Conservation (phyloP, 2,797 vertebrate species). For the Girardinus metallicus region DNA sequence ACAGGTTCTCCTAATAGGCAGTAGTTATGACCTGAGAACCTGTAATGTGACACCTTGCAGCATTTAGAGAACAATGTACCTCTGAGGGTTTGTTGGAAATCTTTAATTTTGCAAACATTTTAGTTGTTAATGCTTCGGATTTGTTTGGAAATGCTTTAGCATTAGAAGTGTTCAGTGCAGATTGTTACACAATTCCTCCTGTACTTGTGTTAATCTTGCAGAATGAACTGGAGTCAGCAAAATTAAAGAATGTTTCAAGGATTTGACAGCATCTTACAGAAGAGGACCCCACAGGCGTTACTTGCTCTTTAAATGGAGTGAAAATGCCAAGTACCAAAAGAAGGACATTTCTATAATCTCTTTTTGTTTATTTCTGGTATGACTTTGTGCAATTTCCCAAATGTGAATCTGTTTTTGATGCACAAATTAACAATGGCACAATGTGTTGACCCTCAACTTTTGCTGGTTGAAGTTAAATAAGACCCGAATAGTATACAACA, state of each 20-base stretch:
- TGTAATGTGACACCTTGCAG: slow-evolving; percentile 57
- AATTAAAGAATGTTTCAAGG: neutral
- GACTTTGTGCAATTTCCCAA: neutral
- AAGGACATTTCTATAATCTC: neutral
- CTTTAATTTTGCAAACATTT: neutral
- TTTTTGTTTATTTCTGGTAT: neutral
- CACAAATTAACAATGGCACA: neutral
- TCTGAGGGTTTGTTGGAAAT: slow-evolving; percentile 7
- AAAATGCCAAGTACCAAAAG: neutral
- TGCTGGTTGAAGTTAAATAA: neutral
- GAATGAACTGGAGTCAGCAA: neutral
- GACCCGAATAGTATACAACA: neutral
- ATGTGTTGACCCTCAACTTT: neutral
- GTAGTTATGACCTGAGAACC: slow-evolving; percentile 65
- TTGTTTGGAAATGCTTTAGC: neutral
- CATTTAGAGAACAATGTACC: slow-evolving; percentile 26
- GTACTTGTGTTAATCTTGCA: neutral
- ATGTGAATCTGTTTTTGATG: neutral
- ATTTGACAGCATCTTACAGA: neutral
- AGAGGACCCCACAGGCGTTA: neutral
- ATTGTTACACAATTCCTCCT: neutral
- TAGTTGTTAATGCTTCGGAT: neutral
- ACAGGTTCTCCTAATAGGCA: slow-evolving; percentile 58
- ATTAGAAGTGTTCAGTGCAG: neutral
- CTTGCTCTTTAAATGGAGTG: neutral